These are phyloP conservation scores for Diplogasteroides magnus DNA, from an alignment of 1,140 invertebrate genomes.

Conservation along the genomic window DNA sequence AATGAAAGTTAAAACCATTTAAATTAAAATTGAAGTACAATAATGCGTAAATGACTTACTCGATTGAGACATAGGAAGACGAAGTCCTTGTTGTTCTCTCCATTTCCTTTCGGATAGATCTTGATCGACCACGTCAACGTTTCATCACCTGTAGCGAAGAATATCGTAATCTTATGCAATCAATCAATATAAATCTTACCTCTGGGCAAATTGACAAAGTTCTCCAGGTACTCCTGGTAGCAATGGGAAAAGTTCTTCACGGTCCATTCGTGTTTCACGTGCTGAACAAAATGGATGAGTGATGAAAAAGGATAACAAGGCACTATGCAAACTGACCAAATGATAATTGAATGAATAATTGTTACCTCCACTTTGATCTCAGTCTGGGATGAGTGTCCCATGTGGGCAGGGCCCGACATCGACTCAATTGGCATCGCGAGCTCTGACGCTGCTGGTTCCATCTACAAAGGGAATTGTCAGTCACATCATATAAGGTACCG, in stretches of 20 bases:
- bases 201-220: conserved; percentile 47
- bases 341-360: no score
- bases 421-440: not conserved
- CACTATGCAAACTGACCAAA: no score
- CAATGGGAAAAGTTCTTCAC: conserved; percentile 52
- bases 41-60: conserved; percentile 32
- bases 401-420: not conserved
- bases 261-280: conserved; percentile 46
- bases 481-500: no score
- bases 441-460: no score
- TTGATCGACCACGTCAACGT: conserved; percentile 54
- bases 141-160: no score
- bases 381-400: conserved; percentile 43
- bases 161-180: no score
- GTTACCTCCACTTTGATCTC: conserved; percentile 48
- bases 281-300: conserved; percentile 30
- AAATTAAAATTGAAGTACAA: conserved; percentile 23
- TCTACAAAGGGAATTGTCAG: no score
- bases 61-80: conserved; percentile 53
- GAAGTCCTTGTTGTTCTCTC: conserved; percentile 54
- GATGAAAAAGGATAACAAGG: conserved; percentile 24
- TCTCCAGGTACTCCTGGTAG: conserved; percentile 50
- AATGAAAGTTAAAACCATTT: no score
- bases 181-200: no score
- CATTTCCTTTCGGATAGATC: conserved; percentile 55